Evolutionary conservation across 2,113 vertebrate genomes (phyloP), one percentile per base, ranked within the genome.

Genomic region (Pomatostomus ruficeps): DNA sequence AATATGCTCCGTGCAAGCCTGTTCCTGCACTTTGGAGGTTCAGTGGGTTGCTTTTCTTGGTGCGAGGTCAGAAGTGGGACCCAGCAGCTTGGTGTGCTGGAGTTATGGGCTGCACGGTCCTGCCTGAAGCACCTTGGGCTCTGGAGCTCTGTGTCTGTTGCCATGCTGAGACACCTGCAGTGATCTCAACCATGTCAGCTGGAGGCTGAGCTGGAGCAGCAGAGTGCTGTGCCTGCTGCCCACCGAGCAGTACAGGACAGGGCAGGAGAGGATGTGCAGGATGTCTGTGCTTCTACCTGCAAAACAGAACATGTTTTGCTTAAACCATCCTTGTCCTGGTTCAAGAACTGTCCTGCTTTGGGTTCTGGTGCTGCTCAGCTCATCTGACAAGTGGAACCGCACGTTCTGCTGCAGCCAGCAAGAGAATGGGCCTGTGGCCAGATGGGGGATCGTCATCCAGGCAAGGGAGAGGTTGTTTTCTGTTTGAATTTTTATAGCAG

Each of bases 381-480:
- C 70, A 6, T 28, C 79, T 62, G 52, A 28, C 12, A 23, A 31
- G 42, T 4, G 8, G 36, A 48, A 4, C 38, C 52, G 76, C 24
- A 4, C 3, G 6, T 9, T 23, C 24, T 81, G 6, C 49, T 55
- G 71, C 49, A 55, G 58, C 74, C 12, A 1, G 10, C 9, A 3
- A 6, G 57, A 7, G 36, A 55, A 12, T 0, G 0, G 0, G 49
- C 55, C 45, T 20, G 12, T 59, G 35, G 18, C 21, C 36, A 33
- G 51, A 14, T 2, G 2, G 21, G 45, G 20, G 20, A 3, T 55
- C 67, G 59, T 51, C 35, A 33, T 59, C 40, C 12, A 38, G 36
- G 54, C 73, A 26, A 73, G 49, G 65, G 77, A 46, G 26, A 4
- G 2, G 16, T 55, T n/a, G 38, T 66, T 63, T 55, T 49, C 62